Evolutionary conservation across 2,113 vertebrate genomes (phyloP).

Genomic region (Geococcyx californianus): DNA sequence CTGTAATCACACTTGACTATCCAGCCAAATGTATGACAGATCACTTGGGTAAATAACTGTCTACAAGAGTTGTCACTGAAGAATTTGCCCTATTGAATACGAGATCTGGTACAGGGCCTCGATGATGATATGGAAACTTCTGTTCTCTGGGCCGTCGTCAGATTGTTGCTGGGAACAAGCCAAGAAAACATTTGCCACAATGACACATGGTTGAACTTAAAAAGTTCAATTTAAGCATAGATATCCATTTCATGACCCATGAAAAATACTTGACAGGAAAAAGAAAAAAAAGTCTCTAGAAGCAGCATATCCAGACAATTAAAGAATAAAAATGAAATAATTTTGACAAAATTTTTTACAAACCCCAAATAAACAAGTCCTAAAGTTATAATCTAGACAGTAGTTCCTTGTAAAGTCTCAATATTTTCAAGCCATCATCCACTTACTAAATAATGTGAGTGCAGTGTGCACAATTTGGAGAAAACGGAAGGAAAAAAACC

Average conservation of each 20-base stretch:
- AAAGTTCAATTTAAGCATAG: neutral
- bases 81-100: neutral
- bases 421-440: neutral
- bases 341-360: neutral
- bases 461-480: neutral
- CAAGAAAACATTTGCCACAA: neutral
- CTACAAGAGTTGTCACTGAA: neutral
- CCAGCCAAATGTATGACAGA: fast-evolving
- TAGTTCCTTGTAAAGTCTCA: neutral
- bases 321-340: neutral
- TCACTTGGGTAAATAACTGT: neutral
- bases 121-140: neutral
- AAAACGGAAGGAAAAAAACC: neutral
- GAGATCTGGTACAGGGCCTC: neutral
- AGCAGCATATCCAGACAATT: neutral
- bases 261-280: neutral
- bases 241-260: neutral
- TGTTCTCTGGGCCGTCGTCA: neutral
- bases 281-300: neutral
- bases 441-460: neutral
- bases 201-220: neutral
- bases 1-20: neutral
- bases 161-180: neutral
- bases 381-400: neutral
- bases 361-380: neutral